phyloP scores from a whole-genome alignment of 2,113 vertebrate genomes.

The Ramphastos sulfuratus region DNA sequence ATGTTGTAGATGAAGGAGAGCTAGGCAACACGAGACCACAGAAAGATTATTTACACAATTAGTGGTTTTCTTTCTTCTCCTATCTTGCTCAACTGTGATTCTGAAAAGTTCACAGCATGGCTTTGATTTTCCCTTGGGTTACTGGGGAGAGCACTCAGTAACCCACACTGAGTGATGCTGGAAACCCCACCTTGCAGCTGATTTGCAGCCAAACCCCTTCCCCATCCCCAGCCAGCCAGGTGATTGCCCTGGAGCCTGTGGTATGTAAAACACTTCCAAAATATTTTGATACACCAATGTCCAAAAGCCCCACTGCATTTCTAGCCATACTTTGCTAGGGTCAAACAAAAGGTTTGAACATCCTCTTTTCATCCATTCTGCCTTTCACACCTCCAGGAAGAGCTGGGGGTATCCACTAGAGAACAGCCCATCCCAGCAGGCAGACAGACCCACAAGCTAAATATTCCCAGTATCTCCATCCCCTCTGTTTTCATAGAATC shows the following conservation, averaged over 20 bases:
- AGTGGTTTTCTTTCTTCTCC: not conserved
- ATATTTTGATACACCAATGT: not conserved
- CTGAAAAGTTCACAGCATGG: not conserved
- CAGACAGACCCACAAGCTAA: not conserved
- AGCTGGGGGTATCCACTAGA: accelerated
- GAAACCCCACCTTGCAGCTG: not conserved
- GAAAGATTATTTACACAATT: not conserved
- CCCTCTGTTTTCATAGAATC: too few relatives aligned
- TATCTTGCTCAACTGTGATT: not conserved
- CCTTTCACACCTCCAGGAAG: not conserved
- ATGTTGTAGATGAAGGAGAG: not conserved
- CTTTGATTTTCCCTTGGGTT: not conserved
- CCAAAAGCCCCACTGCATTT: not conserved
- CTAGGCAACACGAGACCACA: not conserved
- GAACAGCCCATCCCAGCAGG: not conserved
- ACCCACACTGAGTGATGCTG: not conserved
- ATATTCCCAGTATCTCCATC: not conserved
- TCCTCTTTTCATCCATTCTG: accelerated
- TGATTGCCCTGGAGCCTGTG: not conserved
- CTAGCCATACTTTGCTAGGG: not conserved
- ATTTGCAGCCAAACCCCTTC: not conserved
- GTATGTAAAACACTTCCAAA: not conserved
- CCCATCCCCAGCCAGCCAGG: accelerated
- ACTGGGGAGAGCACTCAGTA: not conserved
- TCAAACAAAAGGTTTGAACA: not conserved